Percentiles rank a stretch among this genome's conserved stretches.
Conservation (phyloP, 2,113 vertebrate genomes). For the Melierax canorus region DNA sequence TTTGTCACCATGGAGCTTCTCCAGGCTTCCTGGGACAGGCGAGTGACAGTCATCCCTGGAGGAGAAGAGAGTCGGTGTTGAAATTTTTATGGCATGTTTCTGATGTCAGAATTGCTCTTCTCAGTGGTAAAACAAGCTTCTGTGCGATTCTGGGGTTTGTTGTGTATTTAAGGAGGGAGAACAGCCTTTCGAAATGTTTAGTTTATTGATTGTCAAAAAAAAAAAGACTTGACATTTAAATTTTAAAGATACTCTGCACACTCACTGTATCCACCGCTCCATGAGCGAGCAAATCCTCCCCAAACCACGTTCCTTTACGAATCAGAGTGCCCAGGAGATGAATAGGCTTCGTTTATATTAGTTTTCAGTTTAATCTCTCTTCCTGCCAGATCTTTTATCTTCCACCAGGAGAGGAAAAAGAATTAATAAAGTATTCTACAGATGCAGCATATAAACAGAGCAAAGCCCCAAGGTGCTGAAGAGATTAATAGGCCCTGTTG, state of each 20-base stretch:
- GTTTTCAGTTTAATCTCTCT: constrained; percentile 75
- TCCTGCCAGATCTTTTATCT: constrained; percentile 75
- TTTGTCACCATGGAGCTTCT: constrained; percentile 20
- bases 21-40: constrained; percentile 15
- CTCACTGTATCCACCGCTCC: not conserved
- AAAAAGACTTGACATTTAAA: constrained; percentile 50
- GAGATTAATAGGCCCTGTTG: constrained; percentile 64
- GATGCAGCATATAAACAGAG: constrained; percentile 50
- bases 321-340: constrained; percentile 64
- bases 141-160: not conserved
- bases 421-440: constrained; percentile 69
- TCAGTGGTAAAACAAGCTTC: not conserved
- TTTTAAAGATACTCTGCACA: constrained; percentile 53
- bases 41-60: not conserved
- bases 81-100: not conserved
- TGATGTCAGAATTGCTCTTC: not conserved
- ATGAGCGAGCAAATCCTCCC: constrained; percentile 26
- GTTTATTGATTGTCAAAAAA: constrained; percentile 42
- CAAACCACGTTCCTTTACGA: constrained; percentile 10
- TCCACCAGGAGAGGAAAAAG: constrained; percentile 52
- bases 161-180: not conserved
- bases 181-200: constrained; percentile 3
- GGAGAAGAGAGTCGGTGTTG: not conserved
- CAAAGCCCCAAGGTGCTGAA: constrained; percentile 32
- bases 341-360: constrained; percentile 70